Base-by-base conservation (phyloP, 2,797 vertebrate species). In the Gallinago nigripennis region DNA sequence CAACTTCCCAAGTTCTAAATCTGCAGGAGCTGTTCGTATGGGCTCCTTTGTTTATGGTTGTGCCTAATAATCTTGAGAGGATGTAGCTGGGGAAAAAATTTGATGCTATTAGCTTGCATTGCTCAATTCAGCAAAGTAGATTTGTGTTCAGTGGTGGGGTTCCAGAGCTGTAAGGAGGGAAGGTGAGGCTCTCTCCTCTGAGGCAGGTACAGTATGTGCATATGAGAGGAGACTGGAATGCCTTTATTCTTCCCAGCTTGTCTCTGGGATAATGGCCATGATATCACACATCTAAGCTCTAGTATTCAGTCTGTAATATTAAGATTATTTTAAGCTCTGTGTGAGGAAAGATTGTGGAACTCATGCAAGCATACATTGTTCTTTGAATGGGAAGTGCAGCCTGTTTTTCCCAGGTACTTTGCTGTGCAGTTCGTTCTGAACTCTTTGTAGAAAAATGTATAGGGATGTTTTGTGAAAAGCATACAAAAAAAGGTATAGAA, bases 241-340 rank as follows among this genome's bases (percentile, higher is more conserved):
- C 46, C 46, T 71, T 77, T 64, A 17, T 92, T 81, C 2, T 23
- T 53, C 24, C 25, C 66, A 28, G 54, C 28, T 72, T 65, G 57
- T 71, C 11, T 58, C 56, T 51, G 43, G 66, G 68, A 19, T 71
- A 41, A 11, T 64, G 41, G 12, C 65, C 0, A 2, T 37, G 56
- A 9, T 73, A 48, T 71, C 71, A 71, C 71, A 71, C 2, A 2
- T 79, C 63, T 63, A 35, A 61, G 4, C 12, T 71, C 45, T 28
- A 50, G 31, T 17, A 43, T 57, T 77, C n/a, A 21, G 6, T 76
- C 54, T 84, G 65, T 56, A 86, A 54, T 61, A 69, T 63, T 66
- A 76, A 58, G 65, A 76, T 92, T 94, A 76, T 90, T 90, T 77
- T 94, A 91, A 90, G 21, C 53, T 68, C 53, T 54, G 51, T 54